These are phyloP conservation scores for Chalcis sispes DNA, from an alignment of 2,888 invertebrate genomes.

Conservation along the genomic window DNA sequence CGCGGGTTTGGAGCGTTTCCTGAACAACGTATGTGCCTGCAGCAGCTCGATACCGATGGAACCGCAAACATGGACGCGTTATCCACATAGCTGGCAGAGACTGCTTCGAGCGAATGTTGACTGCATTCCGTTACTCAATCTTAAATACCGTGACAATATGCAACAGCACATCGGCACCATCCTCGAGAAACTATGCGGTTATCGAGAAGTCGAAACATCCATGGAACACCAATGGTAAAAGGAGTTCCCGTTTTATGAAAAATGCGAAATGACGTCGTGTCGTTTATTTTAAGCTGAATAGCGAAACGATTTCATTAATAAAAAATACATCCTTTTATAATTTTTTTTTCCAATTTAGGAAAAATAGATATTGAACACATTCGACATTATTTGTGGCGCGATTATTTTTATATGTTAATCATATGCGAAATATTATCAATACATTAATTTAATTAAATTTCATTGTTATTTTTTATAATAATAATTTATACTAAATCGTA, in stretches of 20 bases:
- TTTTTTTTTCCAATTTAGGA: too few relatives aligned
- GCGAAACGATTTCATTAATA: too few relatives aligned
- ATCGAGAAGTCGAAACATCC: conserved; percentile 80
- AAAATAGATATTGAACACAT: too few relatives aligned
- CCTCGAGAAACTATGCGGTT: conserved; percentile 75
- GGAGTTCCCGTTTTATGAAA: conserved; percentile 80
- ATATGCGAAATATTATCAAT: too few relatives aligned
- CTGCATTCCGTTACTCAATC: conserved; percentile 80
- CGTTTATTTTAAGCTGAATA: too few relatives aligned
- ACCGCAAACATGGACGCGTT: conserved; percentile 92
- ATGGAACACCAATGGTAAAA: conserved; percentile 83
- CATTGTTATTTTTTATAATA: too few relatives aligned
- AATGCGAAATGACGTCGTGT: neutral
- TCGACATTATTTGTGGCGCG: too few relatives aligned
- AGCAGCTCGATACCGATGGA: conserved; percentile 84
- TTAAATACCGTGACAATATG: conserved; percentile 81
- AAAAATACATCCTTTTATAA: too few relatives aligned
- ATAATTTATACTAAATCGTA: too few relatives aligned
- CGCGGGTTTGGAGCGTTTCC: conserved; percentile 81
- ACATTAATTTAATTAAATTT: too few relatives aligned
- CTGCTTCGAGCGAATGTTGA: conserved; percentile 80
- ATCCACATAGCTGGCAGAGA: conserved; percentile 85
- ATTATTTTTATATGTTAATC: too few relatives aligned
- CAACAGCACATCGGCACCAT: conserved; percentile 80
- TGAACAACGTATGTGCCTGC: conserved; percentile 78